Evolutionary conservation across 2,113 vertebrate genomes (phyloP), one percentile per base, ranked within the genome.

Genomic region (Pagrus major): DNA sequence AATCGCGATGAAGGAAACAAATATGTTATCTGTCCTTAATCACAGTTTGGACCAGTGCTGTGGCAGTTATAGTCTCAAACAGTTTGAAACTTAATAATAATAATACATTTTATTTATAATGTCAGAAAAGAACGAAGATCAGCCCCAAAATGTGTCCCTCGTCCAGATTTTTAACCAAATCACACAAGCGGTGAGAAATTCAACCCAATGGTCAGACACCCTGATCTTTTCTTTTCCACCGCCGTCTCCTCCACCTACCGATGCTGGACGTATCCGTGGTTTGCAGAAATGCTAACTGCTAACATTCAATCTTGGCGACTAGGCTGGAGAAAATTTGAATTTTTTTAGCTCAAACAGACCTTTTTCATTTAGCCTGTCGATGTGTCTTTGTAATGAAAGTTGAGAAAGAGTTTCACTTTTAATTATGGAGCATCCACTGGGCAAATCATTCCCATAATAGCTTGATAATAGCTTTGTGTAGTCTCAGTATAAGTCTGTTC

Each of bases 1-100:
- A n/a, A n/a, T n/a, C n/a, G n/a, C n/a, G n/a, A n/a, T n/a, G 41
- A 59, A 18, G n/a, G 18, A 54, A 54, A 72, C 60, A 64, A 56
- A 55, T 23, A 39, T 23, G 37, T 25, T 18, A 9, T 37, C 8
- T 41, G 23, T 49, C 6, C 6, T n/a, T 5, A 12, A 39, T 51
- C 37, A 10, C 27, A 5, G 6, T 27, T 47, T 25, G 8, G 3
- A 39, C 9, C 29, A 35, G 25, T 39, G 41, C 25, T 29, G 6
- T 39, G n/a, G 21, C 11, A 3, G 20, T n/a, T 9, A 6, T 39
- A 11, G n/a, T 54, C 33, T 64, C 23, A 37, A 18, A 33, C 27
- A 5, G 16, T 2, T 29, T 27, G 16, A 56, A 12, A 42, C 18
- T 41, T 42, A n/a, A n/a, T n/a, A n/a, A n/a, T n/a, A n/a, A n/a